Evolutionary conservation across 2,113 vertebrate genomes (phyloP).

Genomic region (Epinephelus lanceolatus): DNA sequence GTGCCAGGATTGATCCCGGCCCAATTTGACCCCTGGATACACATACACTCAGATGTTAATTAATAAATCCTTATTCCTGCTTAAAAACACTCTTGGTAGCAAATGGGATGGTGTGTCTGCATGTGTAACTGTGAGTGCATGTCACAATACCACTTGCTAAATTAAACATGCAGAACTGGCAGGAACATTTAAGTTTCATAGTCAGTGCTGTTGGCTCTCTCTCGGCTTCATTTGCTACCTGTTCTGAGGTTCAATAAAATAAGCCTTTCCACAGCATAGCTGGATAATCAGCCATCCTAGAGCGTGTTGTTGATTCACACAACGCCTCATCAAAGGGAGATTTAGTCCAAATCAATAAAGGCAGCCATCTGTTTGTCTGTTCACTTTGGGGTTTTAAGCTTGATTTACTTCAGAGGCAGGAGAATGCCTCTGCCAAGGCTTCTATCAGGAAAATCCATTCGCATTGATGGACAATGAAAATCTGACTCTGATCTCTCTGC

Average conservation of each 20-base stretch:
- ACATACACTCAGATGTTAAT: constrained; percentile 11
- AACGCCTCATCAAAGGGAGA: constrained; percentile 53
- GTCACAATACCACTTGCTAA: constrained; percentile 16
- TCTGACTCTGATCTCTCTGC: constrained; percentile 21
- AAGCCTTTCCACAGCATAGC: constrained; percentile 6
- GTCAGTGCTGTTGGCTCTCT: background rate
- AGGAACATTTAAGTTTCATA: constrained; percentile 12
- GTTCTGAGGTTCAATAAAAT: constrained; percentile 4
- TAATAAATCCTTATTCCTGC: constrained; percentile 11
- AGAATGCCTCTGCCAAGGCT: constrained; percentile 8
- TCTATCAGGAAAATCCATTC: constrained; percentile 35
- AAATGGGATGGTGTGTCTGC: background rate
- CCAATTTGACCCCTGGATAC: too few species aligned
- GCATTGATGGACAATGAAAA: constrained; percentile 20
- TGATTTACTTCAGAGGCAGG: constrained; percentile 41
- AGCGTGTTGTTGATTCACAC: constrained; percentile 41
- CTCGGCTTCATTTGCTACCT: background rate
- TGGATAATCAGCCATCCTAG: constrained; percentile 20
- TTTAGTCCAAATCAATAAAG: constrained; percentile 64
- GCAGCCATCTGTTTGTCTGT: constrained; percentile 45
- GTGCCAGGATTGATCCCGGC: too few species aligned
- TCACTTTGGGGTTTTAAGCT: constrained; percentile 44
- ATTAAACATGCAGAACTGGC: constrained; percentile 23
- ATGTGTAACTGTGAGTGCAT: background rate
- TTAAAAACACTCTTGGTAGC: background rate